Base-by-base conservation (phyloP, 2,113 vertebrate species). In the Symphodus melops region DNA sequence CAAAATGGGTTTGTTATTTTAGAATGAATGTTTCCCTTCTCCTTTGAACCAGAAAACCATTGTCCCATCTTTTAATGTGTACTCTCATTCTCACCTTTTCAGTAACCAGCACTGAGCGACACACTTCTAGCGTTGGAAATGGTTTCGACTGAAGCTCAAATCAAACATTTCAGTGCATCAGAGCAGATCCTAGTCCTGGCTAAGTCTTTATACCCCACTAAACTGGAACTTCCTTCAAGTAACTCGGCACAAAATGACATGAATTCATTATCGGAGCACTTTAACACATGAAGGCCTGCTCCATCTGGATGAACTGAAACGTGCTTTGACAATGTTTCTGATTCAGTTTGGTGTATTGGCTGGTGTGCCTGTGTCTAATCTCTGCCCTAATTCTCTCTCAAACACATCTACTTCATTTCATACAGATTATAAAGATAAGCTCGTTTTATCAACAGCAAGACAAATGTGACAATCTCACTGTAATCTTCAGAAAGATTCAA, bases 161-260 rank as follows among this genome's bases (percentile, higher is more conserved):
- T 39, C n/a, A 8, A 39, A 65, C 48, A 28, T 28, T n/a, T 14
- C 41, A 36, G 1, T n/a, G 48, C 25, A 10, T 57, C 44, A 33
- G 23, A 37, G 39, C 59, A 42, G 13, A 63, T 48, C 42, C 4
- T 9, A 20, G 48, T 28, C 13, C 20, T 39, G 60, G 25, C 14
- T 55, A 37, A 23, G 37, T 13, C 55, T 17, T n/a, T 20, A 57
- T 59, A 59, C 28, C 4, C 16, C n/a, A 23, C 57, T 48, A 8
- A 55, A 61, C 28, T 58, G 64, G 56, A n/a, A 10, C 73, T n/a
- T 23, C 41, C 37, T 68, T 46, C n/a, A 8, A 42, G 21, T 53
- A 33, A 54, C 25, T 69, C 56, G 14, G 51, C 52, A 28, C 19
- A 19, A 39, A 28, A n/a, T 17, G 20, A 64, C 49, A 8, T 0